Evolutionary conservation across 2,888 invertebrate species (phyloP), one percentile per base, ranked within the genome.

Genomic region (Catocala sponsa): DNA sequence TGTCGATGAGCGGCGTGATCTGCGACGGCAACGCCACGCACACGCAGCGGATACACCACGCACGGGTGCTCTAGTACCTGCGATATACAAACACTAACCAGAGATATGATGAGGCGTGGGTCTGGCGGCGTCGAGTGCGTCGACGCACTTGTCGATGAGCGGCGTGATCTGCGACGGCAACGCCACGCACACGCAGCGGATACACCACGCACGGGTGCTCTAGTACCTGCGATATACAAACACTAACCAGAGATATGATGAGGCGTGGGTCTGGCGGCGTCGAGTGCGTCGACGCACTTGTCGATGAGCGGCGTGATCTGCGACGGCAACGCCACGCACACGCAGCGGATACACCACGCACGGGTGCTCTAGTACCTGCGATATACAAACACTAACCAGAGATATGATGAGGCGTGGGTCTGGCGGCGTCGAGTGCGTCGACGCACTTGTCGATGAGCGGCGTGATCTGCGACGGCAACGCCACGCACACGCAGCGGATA

Each of bases 131-230:
- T 99, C 99, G 54, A 99, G 96, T 38, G 98, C 97, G 78, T 97
- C 97, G 48, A 98, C 96, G 82, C 98, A 98, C 51, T 97, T 96
- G 94, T 99, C 99, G 74, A 99, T 97, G 47, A 99, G 95, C 5
- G 98, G 98, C 46, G 99, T 98, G 79, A 99, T 97, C 90, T 99
- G 98, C 80, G 98, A 97, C 7, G 99, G 99, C 56, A 99, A 97
- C 42, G 99, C 99, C 35, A 98, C 97, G 82, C 99, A 98, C 80
- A 98, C 97, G 87, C 98, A 98, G 58, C 98, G 96, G 65, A 99
- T 94, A 87, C 98, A 98, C 98, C 99, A 98, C 97, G 86, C 98
- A 98, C 0, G 99, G 99, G 91, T 99, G 99, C 44, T 98, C 96
- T 67, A 99, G 88, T 15, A 99, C 98, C 84, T 97, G 9, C 15